These are phyloP conservation scores for Melanostoma mellinum DNA, from an alignment of 2,888 invertebrate species.

Conservation along the genomic window DNA sequence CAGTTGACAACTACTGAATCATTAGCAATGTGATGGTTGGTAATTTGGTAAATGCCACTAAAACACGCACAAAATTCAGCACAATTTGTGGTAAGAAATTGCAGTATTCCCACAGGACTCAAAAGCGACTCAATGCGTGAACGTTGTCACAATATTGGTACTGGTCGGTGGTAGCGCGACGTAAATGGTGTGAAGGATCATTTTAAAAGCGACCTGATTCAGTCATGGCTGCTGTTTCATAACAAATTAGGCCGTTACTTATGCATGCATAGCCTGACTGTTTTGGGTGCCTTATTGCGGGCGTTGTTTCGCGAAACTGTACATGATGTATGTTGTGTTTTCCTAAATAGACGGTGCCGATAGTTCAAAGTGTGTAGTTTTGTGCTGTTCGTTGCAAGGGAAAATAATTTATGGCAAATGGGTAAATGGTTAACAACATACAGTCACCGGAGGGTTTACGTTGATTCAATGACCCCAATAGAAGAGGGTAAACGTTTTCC, in stretches of 20 bases:
- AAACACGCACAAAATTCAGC: conserved; percentile 34
- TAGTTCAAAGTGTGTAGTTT: conserved; percentile 14
- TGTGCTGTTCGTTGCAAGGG: conserved; percentile 8
- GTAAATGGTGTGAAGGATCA: neutral
- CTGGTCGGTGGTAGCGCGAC: neutral
- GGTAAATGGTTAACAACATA: conserved; percentile 23
- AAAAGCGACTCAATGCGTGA: conserved; percentile 16
- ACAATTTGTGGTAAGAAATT: conserved; percentile 1
- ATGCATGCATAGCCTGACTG: conserved; percentile 42
- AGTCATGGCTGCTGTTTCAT: conserved; percentile 23
- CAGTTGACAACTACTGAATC: conserved; percentile 41
- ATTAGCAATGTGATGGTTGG: conserved; percentile 52
- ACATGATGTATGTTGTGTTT: conserved; percentile 21
- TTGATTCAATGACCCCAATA: conserved; percentile 54
- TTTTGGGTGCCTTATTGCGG: conserved; percentile 48
- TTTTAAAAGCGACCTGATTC: neutral
- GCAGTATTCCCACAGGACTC: neutral
- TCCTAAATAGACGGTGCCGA: conserved; percentile 24
- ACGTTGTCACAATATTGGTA: conserved; percentile 33
- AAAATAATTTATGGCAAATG: conserved; percentile 51
- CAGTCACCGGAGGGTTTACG: conserved; percentile 15
- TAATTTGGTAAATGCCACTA: conserved; percentile 37
- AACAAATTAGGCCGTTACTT: conserved; percentile 57
- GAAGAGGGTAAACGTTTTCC: conserved; percentile 40
- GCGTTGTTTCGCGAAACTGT: conserved; percentile 43